Conservation (phyloP, 2,888 invertebrate species). For the Rambutsinella grinnellia region DNA sequence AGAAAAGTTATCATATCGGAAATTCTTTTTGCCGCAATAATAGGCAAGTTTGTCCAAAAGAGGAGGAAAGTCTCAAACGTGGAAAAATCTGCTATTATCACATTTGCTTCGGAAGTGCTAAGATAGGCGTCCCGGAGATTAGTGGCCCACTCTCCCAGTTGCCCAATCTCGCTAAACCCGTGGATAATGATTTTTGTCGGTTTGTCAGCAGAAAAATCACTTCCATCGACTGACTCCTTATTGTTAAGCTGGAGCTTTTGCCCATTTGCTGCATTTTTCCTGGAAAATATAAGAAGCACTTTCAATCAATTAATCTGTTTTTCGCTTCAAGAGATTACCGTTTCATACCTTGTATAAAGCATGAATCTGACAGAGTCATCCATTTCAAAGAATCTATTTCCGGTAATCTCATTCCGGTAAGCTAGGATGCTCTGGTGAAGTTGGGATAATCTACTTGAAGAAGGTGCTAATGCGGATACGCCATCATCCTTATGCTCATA, state of each 20-base stretch:
- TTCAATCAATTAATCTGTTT: neutral
- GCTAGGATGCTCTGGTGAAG: slow-evolving; percentile 15
- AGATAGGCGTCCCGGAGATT: slow-evolving; percentile 57
- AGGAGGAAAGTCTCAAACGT: slow-evolving; percentile 46
- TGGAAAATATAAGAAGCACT: slow-evolving; percentile 21
- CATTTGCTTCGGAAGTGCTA: slow-evolving; percentile 52
- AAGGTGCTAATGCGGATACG: neutral
- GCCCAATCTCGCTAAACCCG: slow-evolving; percentile 61
- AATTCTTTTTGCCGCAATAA: slow-evolving; percentile 44
- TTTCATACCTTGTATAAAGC: slow-evolving; percentile 14
- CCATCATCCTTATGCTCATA: slow-evolving; percentile 5
- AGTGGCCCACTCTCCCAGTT: slow-evolving; percentile 60
- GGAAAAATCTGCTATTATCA: slow-evolving; percentile 62
- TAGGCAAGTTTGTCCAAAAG: slow-evolving; percentile 49
- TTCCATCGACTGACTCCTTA: slow-evolving; percentile 37
- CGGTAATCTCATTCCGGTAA: slow-evolving; percentile 17
- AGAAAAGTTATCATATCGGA: slow-evolving; percentile 57
- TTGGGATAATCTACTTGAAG: slow-evolving; percentile 3
- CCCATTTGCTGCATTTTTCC: slow-evolving; percentile 46
- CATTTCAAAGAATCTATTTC: slow-evolving; percentile 33
- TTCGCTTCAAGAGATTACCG: neutral
- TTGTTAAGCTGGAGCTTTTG: slow-evolving; percentile 44
- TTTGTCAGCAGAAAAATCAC: slow-evolving; percentile 45
- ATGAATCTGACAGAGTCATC: slow-evolving; percentile 13
- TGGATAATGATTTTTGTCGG: slow-evolving; percentile 63